These are phyloP conservation scores for Turnix velox DNA, from an alignment of 2,113 vertebrate genomes.

Conservation along the genomic window DNA sequence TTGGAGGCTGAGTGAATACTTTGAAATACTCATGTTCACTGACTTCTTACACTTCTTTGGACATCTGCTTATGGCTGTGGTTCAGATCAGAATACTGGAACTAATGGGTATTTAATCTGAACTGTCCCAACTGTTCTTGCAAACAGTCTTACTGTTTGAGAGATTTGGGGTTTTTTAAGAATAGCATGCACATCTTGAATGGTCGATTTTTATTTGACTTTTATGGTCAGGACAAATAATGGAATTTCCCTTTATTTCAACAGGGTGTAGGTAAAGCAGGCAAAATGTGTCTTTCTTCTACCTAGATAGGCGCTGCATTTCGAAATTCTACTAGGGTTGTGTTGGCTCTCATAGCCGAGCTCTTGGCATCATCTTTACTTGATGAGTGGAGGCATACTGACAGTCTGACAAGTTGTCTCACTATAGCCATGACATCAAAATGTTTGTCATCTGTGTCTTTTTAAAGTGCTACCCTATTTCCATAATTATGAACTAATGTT, in stretches of 20 bases:
- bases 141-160: background rate
- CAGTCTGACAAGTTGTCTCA: background rate
- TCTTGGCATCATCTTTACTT: background rate
- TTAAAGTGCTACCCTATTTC: background rate
- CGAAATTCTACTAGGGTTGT: background rate
- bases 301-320: background rate
- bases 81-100: background rate
- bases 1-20: background rate
- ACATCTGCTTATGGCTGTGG: background rate
- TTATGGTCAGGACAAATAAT: background rate
- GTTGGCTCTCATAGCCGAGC: background rate
- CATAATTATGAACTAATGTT: background rate
- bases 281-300: background rate
- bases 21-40: background rate
- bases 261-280: background rate
- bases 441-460: background rate
- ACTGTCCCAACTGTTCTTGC: background rate
- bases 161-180: background rate
- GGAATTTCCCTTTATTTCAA: background rate
- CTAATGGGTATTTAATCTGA: background rate
- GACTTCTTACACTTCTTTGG: background rate
- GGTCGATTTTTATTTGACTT: background rate
- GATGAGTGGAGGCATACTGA: background rate
- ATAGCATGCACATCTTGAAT: background rate
- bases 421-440: background rate